A percentile compares a stretch with the other conserved stretches of the same genome.
Evolutionary conservation across 2,888 invertebrate species (phyloP).

Genomic region (Athalia cordata): DNA sequence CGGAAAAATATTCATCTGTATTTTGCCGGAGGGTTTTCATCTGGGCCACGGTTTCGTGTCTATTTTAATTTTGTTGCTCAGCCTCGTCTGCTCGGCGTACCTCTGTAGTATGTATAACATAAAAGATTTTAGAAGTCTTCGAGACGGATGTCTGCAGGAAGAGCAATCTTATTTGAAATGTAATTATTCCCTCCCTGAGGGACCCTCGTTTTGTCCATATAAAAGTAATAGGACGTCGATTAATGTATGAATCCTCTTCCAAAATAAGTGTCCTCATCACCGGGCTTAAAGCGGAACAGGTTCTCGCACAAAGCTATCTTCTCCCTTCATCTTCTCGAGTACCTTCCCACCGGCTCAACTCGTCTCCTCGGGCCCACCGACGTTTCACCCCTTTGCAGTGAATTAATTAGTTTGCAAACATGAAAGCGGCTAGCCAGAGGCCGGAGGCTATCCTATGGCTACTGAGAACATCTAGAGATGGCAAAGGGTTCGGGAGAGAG

Average conservation of each 20-base stretch:
- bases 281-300: constrained; percentile 34
- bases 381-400: constrained; percentile 47
- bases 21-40: constrained; percentile 14
- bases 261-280: constrained; percentile 10
- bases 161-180: background rate
- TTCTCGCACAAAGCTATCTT: constrained; percentile 30
- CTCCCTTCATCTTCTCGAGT: constrained; percentile 39
- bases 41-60: background rate
- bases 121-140: too few relatives aligned
- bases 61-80: constrained; percentile 7
- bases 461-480: constrained; percentile 41
- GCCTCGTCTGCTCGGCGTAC: background rate
- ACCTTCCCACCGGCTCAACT: constrained; percentile 25
- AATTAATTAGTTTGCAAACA: constrained; percentile 65
- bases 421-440: constrained; percentile 47
- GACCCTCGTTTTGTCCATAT: constrained; percentile 15
- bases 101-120: too few relatives aligned
- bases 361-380: constrained; percentile 57
- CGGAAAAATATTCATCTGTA: constrained; percentile 18
- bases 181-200: background rate
- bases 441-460: constrained; percentile 50
- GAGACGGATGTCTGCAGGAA: background rate
- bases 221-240: constrained; percentile 26
- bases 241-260: constrained; percentile 22
- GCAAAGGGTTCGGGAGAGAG: constrained; percentile 30